Base-by-base conservation (phyloP, 2,797 vertebrate genomes). In the Scleropages formosus region DNA sequence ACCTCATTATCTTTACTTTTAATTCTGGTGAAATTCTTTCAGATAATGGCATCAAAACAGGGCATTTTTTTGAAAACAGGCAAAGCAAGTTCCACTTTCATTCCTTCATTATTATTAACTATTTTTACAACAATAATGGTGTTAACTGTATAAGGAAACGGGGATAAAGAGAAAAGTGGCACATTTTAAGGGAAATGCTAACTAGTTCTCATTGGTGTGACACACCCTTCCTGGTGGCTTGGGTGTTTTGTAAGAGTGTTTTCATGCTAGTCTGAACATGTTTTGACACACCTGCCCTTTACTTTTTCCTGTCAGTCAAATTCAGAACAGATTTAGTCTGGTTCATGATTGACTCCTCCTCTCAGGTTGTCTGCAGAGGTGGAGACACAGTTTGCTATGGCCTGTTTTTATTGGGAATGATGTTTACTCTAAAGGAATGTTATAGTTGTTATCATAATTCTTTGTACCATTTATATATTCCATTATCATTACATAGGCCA, bases 281-380 rank as follows among this genome's bases (percentile, higher is more conserved):
- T 31, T 13, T 44, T 51, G 27, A 46, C 46, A 13, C 47, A 53
- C 12, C 15, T 20, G n/a, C 26, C 63, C 62, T 67, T 59, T 13
- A 20, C 1, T 68, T 60, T 20, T 1, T 12, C 51, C 15, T 24
- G 8, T 15, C 39, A 69, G 66, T 47, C 46, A 49, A 44, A 24
- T 44, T n/a, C n/a, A n/a, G n/a, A 49, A 69, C 66, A 69, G 51
- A 66, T 69, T 69, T 22, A 13, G 46, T 69, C 47, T 51, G 66
- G 66, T 49, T 51, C 51, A 20, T 68, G n/a, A 22, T 13, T 39
- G 47, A 8, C 12, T n/a, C n/a, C n/a, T n/a, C n/a, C n/a, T n/a
- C 10, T 67, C 22, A 20, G 65, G n/a, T 49, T 22, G 68, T 18
- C 9, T 13, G 6, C 20, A 26, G 3, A 44, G 65, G 53, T 12